Evolutionary conservation across 2,113 vertebrate species (phyloP).

Genomic region (Phylloscopus trochiloides): DNA sequence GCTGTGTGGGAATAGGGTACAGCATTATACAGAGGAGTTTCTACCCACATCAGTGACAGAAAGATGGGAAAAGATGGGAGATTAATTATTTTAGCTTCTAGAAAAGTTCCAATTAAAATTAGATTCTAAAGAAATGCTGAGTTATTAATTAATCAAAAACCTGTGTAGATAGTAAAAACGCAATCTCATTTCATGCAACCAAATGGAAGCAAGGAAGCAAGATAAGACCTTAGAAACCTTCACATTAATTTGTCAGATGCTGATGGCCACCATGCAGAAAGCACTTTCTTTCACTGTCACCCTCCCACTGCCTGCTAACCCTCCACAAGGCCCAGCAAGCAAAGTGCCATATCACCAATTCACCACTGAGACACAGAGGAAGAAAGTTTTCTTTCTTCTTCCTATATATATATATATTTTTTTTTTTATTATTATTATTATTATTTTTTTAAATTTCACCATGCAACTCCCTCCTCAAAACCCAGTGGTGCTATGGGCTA

Average conservation of each 20-base stretch:
- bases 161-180: background rate
- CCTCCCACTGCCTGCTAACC: accelerated
- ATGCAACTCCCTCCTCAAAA: background rate
- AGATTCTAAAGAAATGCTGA: background rate
- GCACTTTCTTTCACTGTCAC: background rate
- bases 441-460: background rate
- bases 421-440: too few species aligned
- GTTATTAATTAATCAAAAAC: background rate
- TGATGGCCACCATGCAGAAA: background rate
- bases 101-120: background rate
- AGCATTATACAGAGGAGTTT: background rate
- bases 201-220: background rate
- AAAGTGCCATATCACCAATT: background rate
- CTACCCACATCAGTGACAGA: background rate
- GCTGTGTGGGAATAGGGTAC: background rate
- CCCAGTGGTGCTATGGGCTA: background rate
- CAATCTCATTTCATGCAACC: background rate
- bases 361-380: background rate
- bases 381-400: background rate
- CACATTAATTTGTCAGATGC: background rate
- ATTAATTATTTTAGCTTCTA: background rate
- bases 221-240: background rate
- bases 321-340: background rate
- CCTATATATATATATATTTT: too few species aligned
- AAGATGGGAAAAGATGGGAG: background rate